Evolutionary conservation across 53 echinoderm and acorn worm genomes (phyloP), one percentile per base, ranked within the genome.

Genomic region (Mesocentrotus franciscanus): DNA sequence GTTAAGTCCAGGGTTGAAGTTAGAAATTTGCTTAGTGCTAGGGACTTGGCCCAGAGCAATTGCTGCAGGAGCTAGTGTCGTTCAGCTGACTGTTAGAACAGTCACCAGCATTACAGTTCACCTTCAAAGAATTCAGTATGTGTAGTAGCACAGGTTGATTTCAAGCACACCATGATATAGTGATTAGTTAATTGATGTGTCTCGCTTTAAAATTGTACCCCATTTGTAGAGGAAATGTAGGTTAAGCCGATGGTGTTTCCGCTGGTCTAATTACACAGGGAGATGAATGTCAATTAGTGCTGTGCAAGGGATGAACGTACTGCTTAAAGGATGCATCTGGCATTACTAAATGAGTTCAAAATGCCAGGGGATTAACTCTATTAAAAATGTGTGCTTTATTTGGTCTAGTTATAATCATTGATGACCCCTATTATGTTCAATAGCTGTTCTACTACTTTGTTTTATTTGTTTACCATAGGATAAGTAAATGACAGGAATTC

Each of bases 201-300:
- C 87, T 87, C 87, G 59, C 27, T 87, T 12, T 20, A 10, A 10
- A 57, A 57, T 87, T 87, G 87, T 29, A 57, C 57, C 58, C 58
- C 57, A 87, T 87, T 57, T 56, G 87, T 56, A 13, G n/a, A 58
- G 87, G 87, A 87, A 87, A 87, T 87, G 58, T 58, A 87, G 87
- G 87, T 58, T 87, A 87, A 87, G 59, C 87, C 87, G 14, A 11
- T 87, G 58, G 87, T 12, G 87, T 87, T 87, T 87, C 87, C 87
- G 27, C 58, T 87, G 87, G 27, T 27, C 58, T 87, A 87, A 87
- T 87, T 87, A 56, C 58, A n/a, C 58, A 87, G 56, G 56, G 87
- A 58, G 87, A 15, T 85, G 59, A 14, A 87, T 87, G 34, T 87
- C 87, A 55, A 22, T 84, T 84, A 16, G 78, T 11, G 49, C 22